Percentiles rank a stretch among this genome's conserved stretches.
Evolutionary conservation across 2,113 vertebrate genomes (phyloP).

Genomic region (Paralichthys olivaceus): DNA sequence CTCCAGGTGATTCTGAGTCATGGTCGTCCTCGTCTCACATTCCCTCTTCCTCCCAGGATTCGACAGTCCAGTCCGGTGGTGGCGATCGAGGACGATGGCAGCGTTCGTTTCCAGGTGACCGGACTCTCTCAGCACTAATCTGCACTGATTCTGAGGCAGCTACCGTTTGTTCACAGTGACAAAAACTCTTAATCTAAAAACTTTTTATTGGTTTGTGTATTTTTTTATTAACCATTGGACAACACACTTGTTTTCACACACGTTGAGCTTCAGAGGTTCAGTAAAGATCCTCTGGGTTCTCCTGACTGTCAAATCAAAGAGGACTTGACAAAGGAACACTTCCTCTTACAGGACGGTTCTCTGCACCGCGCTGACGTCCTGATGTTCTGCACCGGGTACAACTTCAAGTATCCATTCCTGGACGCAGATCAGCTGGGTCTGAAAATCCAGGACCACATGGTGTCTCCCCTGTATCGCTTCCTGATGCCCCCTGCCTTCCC

Average conservation of each 20-base stretch:
- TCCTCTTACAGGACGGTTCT: conserved; percentile 67
- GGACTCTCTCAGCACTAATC: too few species aligned
- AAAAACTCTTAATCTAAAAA: too few species aligned
- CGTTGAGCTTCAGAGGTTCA: too few species aligned
- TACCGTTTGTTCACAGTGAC: neutral
- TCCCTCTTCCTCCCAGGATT: conserved; percentile 72
- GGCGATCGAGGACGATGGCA: conserved; percentile 65
- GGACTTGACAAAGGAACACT: neutral
- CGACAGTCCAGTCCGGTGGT: conserved; percentile 62
- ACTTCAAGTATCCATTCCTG: conserved; percentile 82
- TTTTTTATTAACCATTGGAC: too few species aligned
- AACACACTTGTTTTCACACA: too few species aligned
- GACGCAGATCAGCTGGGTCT: conserved; percentile 67
- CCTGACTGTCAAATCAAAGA: neutral
- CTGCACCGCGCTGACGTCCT: conserved; percentile 71
- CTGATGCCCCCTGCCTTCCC: conserved; percentile 81
- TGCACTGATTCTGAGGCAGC: neutral
- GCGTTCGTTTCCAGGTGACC: conserved; percentile 75
- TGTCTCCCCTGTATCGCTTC: conserved; percentile 81
- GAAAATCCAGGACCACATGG: conserved; percentile 69
- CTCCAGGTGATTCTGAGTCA: conserved; percentile 83
- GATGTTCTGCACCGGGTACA: conserved; percentile 87
- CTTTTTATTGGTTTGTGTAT: too few species aligned
- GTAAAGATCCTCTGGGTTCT: neutral
- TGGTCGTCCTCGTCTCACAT: conserved; percentile 47